Evolutionary conservation across 2,113 vertebrate species (phyloP), one percentile per base, ranked within the genome.

Genomic region (Choloepus hoffmanni): DNA sequence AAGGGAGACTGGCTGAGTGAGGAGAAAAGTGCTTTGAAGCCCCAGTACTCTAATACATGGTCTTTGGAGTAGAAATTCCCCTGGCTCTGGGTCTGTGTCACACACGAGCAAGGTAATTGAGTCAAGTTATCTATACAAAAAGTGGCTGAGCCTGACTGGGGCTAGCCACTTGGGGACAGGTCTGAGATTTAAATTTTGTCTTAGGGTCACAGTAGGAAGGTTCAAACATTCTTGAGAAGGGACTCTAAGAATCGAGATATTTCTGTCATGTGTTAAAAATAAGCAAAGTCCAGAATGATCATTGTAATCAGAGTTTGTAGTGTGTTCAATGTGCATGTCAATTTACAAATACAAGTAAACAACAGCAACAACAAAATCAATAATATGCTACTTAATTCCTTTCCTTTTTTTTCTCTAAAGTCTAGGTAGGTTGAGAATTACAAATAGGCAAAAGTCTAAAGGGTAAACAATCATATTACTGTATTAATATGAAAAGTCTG

Each of bases 401-500:
- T 55, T 48, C 30, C 45, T 88, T 72, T 7, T 14, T 88, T 79
- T 50, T 50, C 48, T 74, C 26, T 90, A 36, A 90, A 87, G n/a
- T 72, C 24, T 28, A 33, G 8, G 24, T 63, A 86, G 55, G 28
- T 77, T 36, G 40, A 67, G 6, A 92, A 78, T 79, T 74, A 84
- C 30, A 90, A n/a, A 74, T 13, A 7, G 36, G 70, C 3, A 53
- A 85, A 92, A n/a, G 16, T 24, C 40, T 26, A 43, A 92, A 45
- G 23, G 30, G 60, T 73, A 72, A 76, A 53, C 1, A 65, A 16
- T 43, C 28, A 23, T 65, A 53, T 60, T 14, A 5, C 15, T 45
- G 26, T 43, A 53, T 50, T 92, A 85, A 62, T 89, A 92, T 50
- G 89, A 21, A 85, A 82, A 36, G 65, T 65, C 53, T 89, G 50